phyloP scores from a whole-genome alignment of 2,113 vertebrate genomes.

The Sebastes fasciatus region DNA sequence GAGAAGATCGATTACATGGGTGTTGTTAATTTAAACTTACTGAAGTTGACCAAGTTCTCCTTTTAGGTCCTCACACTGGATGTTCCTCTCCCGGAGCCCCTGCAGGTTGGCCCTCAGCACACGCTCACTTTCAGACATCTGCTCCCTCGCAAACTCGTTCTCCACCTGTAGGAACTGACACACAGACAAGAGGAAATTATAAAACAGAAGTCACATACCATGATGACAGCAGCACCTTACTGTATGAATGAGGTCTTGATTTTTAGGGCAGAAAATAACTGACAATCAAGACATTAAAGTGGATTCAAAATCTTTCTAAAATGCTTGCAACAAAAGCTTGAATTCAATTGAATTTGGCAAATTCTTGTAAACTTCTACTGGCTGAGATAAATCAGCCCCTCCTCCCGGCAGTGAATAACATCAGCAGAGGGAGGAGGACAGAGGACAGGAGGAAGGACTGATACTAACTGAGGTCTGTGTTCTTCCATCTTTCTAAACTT shows the following conservation, averaged over 20 bases:
- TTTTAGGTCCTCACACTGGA: constrained; percentile 89
- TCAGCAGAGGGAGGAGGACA: no score
- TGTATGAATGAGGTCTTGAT: no score
- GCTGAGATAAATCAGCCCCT: no score
- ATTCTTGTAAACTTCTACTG: no score
- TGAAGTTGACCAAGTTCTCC: constrained; percentile 80
- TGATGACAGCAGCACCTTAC: background rate
- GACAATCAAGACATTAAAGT: background rate
- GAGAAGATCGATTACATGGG: background rate
- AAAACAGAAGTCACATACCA: background rate
- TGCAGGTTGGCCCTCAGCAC: constrained; percentile 82
- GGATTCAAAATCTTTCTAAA: background rate
- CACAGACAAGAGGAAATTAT: background rate
- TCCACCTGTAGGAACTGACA: constrained; percentile 92
- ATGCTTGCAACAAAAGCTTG: background rate
- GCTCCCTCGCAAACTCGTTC: constrained; percentile 85
- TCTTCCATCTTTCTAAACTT: no score
- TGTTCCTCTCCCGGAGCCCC: constrained; percentile 84
- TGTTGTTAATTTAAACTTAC: constrained; percentile 75
- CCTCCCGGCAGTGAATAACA: no score
- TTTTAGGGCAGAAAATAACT: no score
- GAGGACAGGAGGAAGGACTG: no score
- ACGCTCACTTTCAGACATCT: constrained; percentile 88
- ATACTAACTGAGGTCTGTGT: no score
- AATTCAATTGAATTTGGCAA: no score